phyloP scores from a whole-genome alignment of 2,797 vertebrate genomes.

The Furcifer pardalis region DNA sequence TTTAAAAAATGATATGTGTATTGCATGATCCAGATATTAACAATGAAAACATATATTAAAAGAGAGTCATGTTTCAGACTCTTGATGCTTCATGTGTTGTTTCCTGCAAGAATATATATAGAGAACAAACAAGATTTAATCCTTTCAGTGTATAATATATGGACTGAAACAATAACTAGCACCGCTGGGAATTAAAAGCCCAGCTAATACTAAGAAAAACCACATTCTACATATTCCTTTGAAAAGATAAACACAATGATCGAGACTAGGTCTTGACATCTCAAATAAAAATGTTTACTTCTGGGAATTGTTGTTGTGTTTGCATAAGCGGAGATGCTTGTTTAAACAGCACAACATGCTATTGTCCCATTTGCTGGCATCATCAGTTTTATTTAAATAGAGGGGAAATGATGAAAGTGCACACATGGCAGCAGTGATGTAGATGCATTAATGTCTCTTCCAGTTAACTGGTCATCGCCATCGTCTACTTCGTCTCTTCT shows the following conservation, averaged over 20 bases:
- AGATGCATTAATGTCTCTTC: background rate
- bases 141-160: background rate
- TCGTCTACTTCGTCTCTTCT: too few species aligned
- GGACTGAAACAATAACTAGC: conserved; percentile 7
- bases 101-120: too few species aligned
- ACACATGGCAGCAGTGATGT: conserved; percentile 34
- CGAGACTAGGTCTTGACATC: background rate
- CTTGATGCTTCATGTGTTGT: background rate
- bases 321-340: conserved; percentile 14
- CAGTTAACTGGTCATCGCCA: conserved; percentile 3
- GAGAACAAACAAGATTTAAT: background rate
- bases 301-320: conserved; percentile 25
- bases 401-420: conserved; percentile 45
- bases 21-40: background rate
- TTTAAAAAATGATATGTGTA: background rate
- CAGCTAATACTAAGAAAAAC: background rate
- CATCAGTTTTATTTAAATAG: conserved; percentile 52
- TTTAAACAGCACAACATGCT: conserved; percentile 27
- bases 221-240: conserved; percentile 1
- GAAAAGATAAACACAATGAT: conserved; percentile 29
- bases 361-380: conserved; percentile 5
- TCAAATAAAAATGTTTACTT: background rate
- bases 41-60: background rate
- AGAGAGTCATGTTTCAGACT: background rate
- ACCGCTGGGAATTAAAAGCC: background rate